These are phyloP conservation scores for Himantopus leucocephalus DNA, from an alignment of 2,113 vertebrate genomes.

Conservation along the genomic window DNA sequence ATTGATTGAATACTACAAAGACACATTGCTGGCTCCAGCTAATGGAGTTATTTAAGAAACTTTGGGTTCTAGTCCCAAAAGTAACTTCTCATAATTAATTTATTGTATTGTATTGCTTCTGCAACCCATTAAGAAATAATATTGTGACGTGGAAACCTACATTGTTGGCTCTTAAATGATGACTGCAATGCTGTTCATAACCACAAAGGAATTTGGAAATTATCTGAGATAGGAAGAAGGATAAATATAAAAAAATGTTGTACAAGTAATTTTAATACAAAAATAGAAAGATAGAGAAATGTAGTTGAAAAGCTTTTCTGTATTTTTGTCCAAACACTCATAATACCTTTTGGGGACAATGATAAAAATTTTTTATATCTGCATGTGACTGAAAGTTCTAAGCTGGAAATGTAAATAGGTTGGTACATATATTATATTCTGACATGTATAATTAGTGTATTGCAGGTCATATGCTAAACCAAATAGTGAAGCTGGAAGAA, in stretches of 20 bases:
- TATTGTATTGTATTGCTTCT: conserved; percentile 19
- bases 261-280: neutral
- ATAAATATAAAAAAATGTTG: neutral
- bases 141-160: neutral
- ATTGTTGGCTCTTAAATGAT: neutral
- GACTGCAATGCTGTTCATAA: neutral
- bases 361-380: neutral
- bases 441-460: neutral
- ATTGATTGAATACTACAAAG: conserved; percentile 21
- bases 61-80: conserved; percentile 40
- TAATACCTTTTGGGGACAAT: neutral
- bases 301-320: neutral
- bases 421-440: neutral
- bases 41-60: conserved; percentile 51
- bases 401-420: neutral
- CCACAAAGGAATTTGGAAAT: neutral
- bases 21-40: conserved; percentile 13
- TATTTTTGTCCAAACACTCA: neutral
- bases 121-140: conserved; percentile 35
- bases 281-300: neutral
- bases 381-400: neutral
- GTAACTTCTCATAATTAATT: conserved; percentile 62
- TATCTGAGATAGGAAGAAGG: neutral
- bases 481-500: neutral
- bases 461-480: neutral